Percentiles rank a stretch among this genome's conserved stretches.
phyloP scores from a whole-genome alignment of 2,888 invertebrate genomes.

The Colostygia pectinataria region DNA sequence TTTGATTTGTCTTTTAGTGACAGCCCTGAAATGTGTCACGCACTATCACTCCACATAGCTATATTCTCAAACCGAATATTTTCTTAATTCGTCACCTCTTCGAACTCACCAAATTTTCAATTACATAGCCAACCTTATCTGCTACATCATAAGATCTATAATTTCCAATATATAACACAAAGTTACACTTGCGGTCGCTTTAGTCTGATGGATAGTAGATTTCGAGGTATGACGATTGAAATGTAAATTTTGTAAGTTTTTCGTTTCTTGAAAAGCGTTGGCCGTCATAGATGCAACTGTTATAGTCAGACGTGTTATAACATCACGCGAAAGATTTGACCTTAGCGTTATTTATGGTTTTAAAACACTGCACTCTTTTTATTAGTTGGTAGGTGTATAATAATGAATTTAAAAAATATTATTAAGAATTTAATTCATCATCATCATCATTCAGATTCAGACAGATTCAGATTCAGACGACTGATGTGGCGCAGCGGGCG shows the following conservation, averaged over 20 bases:
- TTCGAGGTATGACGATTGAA: constrained; percentile 15
- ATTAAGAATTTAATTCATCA: too few species aligned
- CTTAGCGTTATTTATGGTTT: too few species aligned
- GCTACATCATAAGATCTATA: constrained; percentile 29
- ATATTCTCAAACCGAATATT: constrained; percentile 74
- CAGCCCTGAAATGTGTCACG: constrained; percentile 67
- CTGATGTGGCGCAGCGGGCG: too few species aligned
- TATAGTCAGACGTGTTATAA: too few species aligned
- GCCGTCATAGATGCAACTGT: too few species aligned
- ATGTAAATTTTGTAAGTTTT: constrained; percentile 20
- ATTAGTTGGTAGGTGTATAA: too few species aligned
- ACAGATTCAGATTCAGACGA: too few species aligned
- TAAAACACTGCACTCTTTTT: too few species aligned
- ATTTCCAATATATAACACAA: constrained; percentile 3
- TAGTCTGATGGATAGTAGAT: constrained; percentile 11
- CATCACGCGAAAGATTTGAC: too few species aligned
- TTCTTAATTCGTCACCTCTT: constrained; percentile 77
- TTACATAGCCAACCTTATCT: constrained; percentile 40
- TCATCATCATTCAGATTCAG: too few species aligned
- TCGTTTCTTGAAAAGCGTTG: background rate
- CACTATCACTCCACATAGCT: constrained; percentile 74
- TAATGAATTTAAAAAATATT: too few species aligned
- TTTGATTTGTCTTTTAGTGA: constrained; percentile 13
- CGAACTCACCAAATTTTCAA: constrained; percentile 35
- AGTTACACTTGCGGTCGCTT: constrained; percentile 11